phyloP scores from a whole-genome alignment of 1,140 invertebrate genomes.

The Drosophila kikkawai region DNA sequence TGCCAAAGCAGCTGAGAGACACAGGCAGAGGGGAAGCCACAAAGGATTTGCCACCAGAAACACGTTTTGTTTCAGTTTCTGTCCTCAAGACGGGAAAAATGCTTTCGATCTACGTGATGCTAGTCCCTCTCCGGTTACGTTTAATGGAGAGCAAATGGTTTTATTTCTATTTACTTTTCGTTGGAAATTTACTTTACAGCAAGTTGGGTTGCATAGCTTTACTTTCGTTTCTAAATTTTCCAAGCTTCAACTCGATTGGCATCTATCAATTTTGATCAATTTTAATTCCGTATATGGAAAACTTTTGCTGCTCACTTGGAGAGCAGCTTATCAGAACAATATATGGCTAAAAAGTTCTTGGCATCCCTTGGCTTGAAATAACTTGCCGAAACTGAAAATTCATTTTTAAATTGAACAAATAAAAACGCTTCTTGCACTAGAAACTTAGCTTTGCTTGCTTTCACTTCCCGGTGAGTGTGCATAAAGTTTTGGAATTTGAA shows the following conservation, averaged over 20 bases:
- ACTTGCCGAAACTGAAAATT: conserved; percentile 24
- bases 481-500: conserved; percentile 19
- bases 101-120: conserved; percentile 53
- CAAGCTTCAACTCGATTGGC: conserved; percentile 6
- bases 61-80: conserved; percentile 53
- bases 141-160: conserved; percentile 48
- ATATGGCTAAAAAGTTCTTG: conserved; percentile 19
- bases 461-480: conserved; percentile 4
- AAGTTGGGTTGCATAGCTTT: conserved; percentile 8
- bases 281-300: conserved; percentile 2
- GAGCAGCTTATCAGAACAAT: conserved; percentile 6
- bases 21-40: background rate
- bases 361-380: conserved; percentile 12
- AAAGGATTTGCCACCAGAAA: conserved; percentile 37
- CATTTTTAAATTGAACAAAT: conserved; percentile 25
- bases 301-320: background rate
- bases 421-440: conserved; percentile 14
- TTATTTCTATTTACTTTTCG: conserved; percentile 37
- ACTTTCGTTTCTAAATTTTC: background rate
- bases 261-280: conserved; percentile 17
- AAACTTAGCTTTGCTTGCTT: conserved; percentile 21
- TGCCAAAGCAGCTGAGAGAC: conserved; percentile 16
- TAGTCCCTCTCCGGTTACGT: conserved; percentile 23
- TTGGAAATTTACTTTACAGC: background rate
- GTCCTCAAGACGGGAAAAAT: conserved; percentile 36